phyloP scores from a whole-genome alignment of 2,113 vertebrate species.

The Nesogale talazaci region DNA sequence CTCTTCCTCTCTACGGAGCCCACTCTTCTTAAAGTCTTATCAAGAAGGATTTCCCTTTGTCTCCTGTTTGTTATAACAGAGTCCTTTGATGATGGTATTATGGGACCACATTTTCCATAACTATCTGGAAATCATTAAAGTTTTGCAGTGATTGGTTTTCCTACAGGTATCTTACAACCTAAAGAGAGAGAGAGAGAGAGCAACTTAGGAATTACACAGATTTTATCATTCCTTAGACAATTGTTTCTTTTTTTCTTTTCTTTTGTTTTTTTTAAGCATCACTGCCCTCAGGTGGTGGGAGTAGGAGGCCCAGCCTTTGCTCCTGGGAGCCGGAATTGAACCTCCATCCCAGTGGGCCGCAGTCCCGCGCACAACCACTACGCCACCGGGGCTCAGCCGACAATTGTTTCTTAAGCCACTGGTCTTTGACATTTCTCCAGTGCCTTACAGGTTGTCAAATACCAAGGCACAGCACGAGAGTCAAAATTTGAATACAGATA shows the following conservation, averaged over 20 bases:
- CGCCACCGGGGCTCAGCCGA: too few species aligned
- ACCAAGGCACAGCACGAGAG: accelerated
- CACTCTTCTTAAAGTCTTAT: not conserved
- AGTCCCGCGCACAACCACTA: too few species aligned
- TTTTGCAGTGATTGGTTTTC: slow-evolving; percentile 82
- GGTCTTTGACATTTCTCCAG: too few species aligned
- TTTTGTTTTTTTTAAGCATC: too few species aligned
- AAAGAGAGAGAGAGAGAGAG: not conserved
- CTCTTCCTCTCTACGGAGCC: not conserved
- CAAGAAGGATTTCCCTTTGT: not conserved
- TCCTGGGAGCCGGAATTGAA: too few species aligned
- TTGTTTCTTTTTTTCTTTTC: too few species aligned
- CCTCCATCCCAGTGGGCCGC: too few species aligned
- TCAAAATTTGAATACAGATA: not conserved
- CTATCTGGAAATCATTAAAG: slow-evolving; percentile 72
- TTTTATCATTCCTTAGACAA: not conserved
- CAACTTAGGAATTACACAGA: not conserved
- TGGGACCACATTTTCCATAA: not conserved
- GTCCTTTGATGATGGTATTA: slow-evolving; percentile 27
- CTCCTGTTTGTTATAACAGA: not conserved
- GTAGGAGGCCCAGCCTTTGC: too few species aligned
- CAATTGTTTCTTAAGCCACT: not conserved
- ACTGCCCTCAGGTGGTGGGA: too few species aligned
- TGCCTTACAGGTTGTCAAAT: not conserved
- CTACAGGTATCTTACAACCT: slow-evolving; percentile 83